Percentiles rank a stretch among this genome's conserved stretches.
Evolutionary conservation across 2,113 vertebrate species (phyloP).

Genomic region (Zosterops borbonicus): DNA sequence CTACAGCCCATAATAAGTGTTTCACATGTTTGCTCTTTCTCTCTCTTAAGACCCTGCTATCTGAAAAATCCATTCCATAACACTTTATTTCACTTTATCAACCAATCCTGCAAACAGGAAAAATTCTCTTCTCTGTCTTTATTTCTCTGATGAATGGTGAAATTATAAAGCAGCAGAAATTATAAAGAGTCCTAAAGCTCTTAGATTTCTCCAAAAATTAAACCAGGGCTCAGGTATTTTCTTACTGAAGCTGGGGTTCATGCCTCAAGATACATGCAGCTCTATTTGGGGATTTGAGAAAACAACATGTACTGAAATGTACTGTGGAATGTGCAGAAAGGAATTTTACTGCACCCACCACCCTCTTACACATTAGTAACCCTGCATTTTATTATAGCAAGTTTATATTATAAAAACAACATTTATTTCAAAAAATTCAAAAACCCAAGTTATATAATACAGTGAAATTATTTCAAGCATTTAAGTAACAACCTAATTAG

Average conservation of each 20-base stretch:
- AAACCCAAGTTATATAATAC: background rate
- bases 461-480: background rate
- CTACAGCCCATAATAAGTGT: background rate
- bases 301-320: background rate
- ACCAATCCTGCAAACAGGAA: background rate
- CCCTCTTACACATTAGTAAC: background rate
- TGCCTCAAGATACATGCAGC: background rate
- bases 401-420: background rate
- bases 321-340: background rate
- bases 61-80: background rate
- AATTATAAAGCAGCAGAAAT: background rate
- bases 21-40: background rate
- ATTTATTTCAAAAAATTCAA: background rate
- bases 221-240: background rate
- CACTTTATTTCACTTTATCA: background rate
- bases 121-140: background rate
- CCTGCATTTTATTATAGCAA: background rate
- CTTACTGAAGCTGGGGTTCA: background rate
- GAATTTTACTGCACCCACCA: background rate
- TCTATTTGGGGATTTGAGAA: background rate
- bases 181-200: background rate
- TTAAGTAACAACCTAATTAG: constrained; percentile 26
- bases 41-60: background rate
- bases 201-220: background rate
- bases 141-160: background rate